A percentile compares a stretch with the other conserved stretches of the same genome.
These are phyloP conservation scores for Alviniconcha marisindica DNA, from an alignment of 1,140 invertebrate species.

Conservation along the genomic window DNA sequence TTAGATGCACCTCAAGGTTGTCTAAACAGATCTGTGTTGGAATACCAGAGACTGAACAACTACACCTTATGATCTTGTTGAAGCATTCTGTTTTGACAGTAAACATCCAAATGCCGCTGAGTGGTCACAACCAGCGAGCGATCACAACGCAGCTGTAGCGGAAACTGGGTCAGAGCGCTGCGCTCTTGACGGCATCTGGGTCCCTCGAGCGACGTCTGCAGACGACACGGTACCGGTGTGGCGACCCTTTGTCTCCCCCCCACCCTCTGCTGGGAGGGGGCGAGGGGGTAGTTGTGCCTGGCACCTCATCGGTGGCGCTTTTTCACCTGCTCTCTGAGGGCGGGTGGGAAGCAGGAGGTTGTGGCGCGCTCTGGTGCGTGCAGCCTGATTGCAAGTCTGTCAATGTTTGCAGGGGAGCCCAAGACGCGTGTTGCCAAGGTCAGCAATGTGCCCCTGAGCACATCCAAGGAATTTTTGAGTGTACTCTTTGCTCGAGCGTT, in stretches of 20 bases:
- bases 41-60: not conserved
- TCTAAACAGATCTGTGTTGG: no score
- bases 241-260: conserved; percentile 9
- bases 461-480: conserved; percentile 38
- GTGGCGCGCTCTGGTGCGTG: conserved; percentile 17
- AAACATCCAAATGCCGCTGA: not conserved
- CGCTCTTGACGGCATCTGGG: conserved; percentile 22
- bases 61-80: not conserved
- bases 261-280: not conserved
- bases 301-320: not conserved
- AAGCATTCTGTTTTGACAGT: conserved; percentile 24
- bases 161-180: conserved; percentile 32
- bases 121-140: not conserved
- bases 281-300: conserved; percentile 1
- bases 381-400: not conserved
- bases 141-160: conserved; percentile 4
- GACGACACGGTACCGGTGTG: not conserved
- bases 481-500: conserved; percentile 39
- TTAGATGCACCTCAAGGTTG: no score
- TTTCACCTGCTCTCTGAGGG: conserved; percentile 33
- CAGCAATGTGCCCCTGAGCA: conserved; percentile 35
- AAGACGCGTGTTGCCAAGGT: conserved; percentile 31
- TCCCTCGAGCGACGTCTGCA: not conserved
- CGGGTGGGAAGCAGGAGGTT: not conserved
- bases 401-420: conserved; percentile 34